Base-by-base conservation (phyloP, 2,888 invertebrate genomes). In the Cephus pygmeus region DNA sequence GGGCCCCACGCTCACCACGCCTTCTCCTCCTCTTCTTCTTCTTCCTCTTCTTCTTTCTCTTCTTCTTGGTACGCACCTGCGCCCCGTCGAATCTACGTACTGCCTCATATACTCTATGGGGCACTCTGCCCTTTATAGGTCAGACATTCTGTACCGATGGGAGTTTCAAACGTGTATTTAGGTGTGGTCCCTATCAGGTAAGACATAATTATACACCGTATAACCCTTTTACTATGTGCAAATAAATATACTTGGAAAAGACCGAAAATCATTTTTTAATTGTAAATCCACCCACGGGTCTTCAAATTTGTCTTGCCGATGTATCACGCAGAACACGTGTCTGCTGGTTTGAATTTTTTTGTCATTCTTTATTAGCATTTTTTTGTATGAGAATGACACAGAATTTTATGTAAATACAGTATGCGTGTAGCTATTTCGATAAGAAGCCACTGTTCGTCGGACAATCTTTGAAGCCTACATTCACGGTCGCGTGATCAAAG, bases 401-500 rank as follows among this genome's bases (percentile, higher is more conserved):
- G 23, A 56, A 56, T 23, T 23, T 56, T 23, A 56, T 56, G 23
- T 9, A 23, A 56, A 56, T 56, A 23, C 23, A 56, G 56, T 56
- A 56, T 56, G 56, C 56, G 23, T 23, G 56, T 56, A 56, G 23
- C 56, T 9, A 56, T 56, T 23, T 56, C 56, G 56, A 56, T 56
- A 56, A 56, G 23, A 23, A 56, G 9, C 56, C 56, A 56, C 56
- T 56, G 23, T 56, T 23, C 56, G 9, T 56, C 56, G 56, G 23
- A 56, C 9, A 15, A 23, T 15, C 23, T 56, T 56, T 23, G 56
- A 56, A 23, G 9, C 56, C 56, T 56, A 76, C 79, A 85, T 83
- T 82, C 84, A 85, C 84, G 84, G 83, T 86, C 85, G 85, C 85
- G 84, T 87, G 85, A 88, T 83, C 81, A 79, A 81, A 76, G 76